A percentile compares a stretch with the other conserved stretches of the same genome.
These are phyloP conservation scores for Nomada ruficornis DNA, from an alignment of 2,888 invertebrate genomes.

Conservation along the genomic window DNA sequence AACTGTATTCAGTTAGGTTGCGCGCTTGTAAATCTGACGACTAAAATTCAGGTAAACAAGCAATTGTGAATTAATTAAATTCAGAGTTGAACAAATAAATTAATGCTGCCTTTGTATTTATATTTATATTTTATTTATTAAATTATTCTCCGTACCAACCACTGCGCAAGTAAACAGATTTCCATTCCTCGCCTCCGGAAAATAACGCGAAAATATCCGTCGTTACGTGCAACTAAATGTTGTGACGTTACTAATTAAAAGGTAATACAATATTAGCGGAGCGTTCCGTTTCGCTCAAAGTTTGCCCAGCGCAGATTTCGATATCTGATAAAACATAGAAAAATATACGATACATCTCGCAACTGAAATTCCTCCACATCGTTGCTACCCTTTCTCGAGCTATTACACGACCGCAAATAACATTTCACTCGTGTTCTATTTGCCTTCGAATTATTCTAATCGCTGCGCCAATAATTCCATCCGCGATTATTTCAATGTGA, in stretches of 20 bases:
- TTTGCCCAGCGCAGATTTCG: not conserved
- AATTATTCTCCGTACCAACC: too few species aligned
- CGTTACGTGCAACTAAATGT: not conserved
- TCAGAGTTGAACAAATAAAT: not conserved
- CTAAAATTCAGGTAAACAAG: too few species aligned
- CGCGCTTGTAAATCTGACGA: too few species aligned
- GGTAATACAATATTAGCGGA: conserved; percentile 4
- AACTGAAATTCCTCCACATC: too few species aligned
- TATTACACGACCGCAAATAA: too few species aligned
- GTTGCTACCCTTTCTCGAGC: too few species aligned
- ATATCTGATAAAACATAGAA: not conserved
- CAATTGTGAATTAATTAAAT: too few species aligned
- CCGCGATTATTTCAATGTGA: not conserved
- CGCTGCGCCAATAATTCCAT: not conserved
- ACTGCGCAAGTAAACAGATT: not conserved
- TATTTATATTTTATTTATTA: not conserved
- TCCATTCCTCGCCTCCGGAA: too few species aligned
- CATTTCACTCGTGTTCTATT: too few species aligned
- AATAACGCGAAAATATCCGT: not conserved
- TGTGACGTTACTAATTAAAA: conserved; percentile 16
- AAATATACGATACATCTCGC: too few species aligned
- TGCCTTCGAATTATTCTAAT: too few species aligned
- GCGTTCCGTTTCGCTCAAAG: not conserved
- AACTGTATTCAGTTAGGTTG: too few species aligned
- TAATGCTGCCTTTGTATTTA: not conserved